Evolutionary conservation across 2,888 invertebrate genomes (phyloP).

Genomic region (Dioctria rufipes): DNA sequence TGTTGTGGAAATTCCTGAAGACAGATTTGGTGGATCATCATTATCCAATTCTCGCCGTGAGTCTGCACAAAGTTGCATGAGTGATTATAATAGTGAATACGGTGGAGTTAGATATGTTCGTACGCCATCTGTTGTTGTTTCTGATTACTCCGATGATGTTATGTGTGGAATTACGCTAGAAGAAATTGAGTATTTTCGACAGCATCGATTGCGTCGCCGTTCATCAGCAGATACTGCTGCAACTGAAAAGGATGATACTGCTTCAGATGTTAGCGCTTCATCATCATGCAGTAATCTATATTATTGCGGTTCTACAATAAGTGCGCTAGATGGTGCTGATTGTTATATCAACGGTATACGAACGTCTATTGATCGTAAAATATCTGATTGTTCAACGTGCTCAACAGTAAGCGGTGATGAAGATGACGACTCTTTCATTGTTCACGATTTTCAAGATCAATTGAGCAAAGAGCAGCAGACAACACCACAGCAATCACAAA

Average conservation of each 20-base stretch:
- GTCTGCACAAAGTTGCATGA: conserved; percentile 70
- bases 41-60: conserved; percentile 71
- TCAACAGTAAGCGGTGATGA: conserved; percentile 83
- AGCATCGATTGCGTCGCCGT: conserved; percentile 69
- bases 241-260: conserved; percentile 65
- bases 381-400: conserved; percentile 83
- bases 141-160: conserved; percentile 86
- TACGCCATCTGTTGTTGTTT: conserved; percentile 89
- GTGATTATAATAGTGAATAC: conserved; percentile 72
- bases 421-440: conserved; percentile 71
- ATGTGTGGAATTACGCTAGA: conserved; percentile 75
- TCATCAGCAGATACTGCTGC: conserved; percentile 67
- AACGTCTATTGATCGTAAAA: conserved; percentile 76
- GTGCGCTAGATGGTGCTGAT: conserved; percentile 73
- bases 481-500: conserved; percentile 67
- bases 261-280: conserved; percentile 74
- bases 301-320: conserved; percentile 75
- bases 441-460: conserved; percentile 36
- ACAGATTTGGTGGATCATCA: conserved; percentile 68
- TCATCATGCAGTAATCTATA: conserved; percentile 76
- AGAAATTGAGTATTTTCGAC: conserved; percentile 75
- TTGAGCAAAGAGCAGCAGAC: conserved; percentile 60
- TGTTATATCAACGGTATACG: conserved; percentile 72
- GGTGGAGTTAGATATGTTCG: conserved; percentile 77
- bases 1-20: conserved; percentile 72